phyloP scores from a whole-genome alignment of 1,140 invertebrate species.

The Lepeophtheirus salmonis region DNA sequence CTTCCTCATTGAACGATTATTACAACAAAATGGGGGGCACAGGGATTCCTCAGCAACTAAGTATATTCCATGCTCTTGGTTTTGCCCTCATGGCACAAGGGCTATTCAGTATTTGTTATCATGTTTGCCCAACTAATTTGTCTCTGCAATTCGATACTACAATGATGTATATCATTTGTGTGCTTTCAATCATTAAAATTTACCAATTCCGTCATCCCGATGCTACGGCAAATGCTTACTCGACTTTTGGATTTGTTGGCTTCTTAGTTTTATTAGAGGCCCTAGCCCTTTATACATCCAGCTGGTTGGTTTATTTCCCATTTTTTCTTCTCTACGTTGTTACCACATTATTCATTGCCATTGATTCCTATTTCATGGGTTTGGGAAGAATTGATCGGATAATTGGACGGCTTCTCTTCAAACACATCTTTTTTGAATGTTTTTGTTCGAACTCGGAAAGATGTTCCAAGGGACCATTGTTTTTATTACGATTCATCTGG shows the following conservation, averaged over 20 bases:
- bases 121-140: constrained; percentile 64
- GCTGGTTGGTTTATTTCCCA: constrained; percentile 21
- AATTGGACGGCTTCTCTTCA: neutral
- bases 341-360: constrained; percentile 13
- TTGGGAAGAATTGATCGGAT: neutral
- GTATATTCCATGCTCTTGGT: constrained; percentile 72
- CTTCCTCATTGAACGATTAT: neutral
- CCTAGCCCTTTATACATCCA: constrained; percentile 16
- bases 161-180: constrained; percentile 78
- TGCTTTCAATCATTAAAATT: constrained; percentile 69
- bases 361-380: constrained; percentile 15
- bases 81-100: constrained; percentile 69
- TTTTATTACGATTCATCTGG: neutral
- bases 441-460: neutral
- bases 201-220: constrained; percentile 78
- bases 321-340: constrained; percentile 4
- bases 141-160: constrained; percentile 86
- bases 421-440: neutral
- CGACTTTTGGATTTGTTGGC: constrained; percentile 56
- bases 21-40: constrained; percentile 1
- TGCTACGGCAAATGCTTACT: constrained; percentile 64
- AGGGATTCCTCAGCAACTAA: constrained; percentile 72
- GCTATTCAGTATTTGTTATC: constrained; percentile 61
- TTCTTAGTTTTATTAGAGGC: constrained; percentile 54
- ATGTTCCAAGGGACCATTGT: neutral